Evolutionary conservation across 2,113 vertebrate genomes (phyloP), one percentile per base, ranked within the genome.

Genomic region (Apus apus): DNA sequence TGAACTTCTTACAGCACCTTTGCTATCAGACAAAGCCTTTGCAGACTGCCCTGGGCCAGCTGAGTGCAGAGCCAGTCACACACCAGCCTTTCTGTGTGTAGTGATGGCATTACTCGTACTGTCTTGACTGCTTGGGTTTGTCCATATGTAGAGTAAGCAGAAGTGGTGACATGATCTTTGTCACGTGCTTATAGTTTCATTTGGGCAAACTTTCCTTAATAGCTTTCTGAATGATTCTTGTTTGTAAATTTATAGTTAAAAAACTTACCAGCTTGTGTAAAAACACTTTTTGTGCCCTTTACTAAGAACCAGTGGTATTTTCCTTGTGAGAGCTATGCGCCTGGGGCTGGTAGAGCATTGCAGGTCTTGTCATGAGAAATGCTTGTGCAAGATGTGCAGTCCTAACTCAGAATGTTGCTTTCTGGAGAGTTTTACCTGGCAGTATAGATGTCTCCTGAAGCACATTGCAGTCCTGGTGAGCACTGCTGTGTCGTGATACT

Each of bases 371-470:
- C 5, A 23, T 54, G 61, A 83, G 46, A 45, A 54, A 19, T 15
- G 11, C 45, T 75, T 48, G 3, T 9, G 21, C n/a, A 58, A 58
- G 61, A 34, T 21, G 36, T n/a, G 32, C 19, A 3, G 46, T 32
- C 6, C 22, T 43, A 13, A 46, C 0, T 3, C 2, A 19, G 67
- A 16, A 30, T 0, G 2, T 34, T 73, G 46, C 61, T 67, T 81
- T 90, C 60, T 54, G 36, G 54, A 40, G 9, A 17, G 7, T 53
- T 87, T 87, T 71, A 29, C 29, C 14, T 2, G 1, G n/a, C 7
- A 3, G 8, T 50, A 1, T 9, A 21, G 27, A 43, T 70, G 29
- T 61, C 30, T 90, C 40, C 64, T 38, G 26, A 80, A 82, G 46
- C 58, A 61, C 50, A 6, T 65, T 2, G 1, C 15, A 6, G 43